Evolutionary conservation across 2,113 vertebrate species (phyloP).

Genomic region (Oncorhynchus mykiss): DNA sequence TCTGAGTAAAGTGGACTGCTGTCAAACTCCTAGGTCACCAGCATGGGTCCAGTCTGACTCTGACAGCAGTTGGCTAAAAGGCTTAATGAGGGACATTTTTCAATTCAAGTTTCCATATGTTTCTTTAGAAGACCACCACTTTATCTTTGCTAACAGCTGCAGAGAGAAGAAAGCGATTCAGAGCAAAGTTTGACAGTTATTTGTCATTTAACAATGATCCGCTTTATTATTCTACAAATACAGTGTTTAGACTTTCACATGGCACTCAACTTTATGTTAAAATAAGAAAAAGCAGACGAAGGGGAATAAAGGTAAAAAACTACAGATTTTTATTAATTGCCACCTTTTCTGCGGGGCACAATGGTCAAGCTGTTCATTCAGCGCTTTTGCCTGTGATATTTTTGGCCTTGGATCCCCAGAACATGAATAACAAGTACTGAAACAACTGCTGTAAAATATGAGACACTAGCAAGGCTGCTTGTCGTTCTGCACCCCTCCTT

Average conservation of each 20-base stretch:
- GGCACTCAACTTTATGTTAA: too few relatives aligned
- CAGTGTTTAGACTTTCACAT: neutral
- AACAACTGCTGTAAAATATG: neutral
- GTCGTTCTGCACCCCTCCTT: slow-evolving; percentile 1
- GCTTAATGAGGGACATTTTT: slow-evolving; percentile 63
- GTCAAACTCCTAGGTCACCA: slow-evolving; percentile 57
- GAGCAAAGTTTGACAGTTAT: neutral
- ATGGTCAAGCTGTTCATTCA: slow-evolving; percentile 37
- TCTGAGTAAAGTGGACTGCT: slow-evolving; percentile 28
- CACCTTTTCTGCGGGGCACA: slow-evolving; percentile 33
- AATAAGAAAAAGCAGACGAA: neutral
- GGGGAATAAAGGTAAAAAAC: neutral
- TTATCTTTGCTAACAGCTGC: neutral
- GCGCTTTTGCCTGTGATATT: slow-evolving; percentile 28
- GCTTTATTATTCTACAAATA: neutral
- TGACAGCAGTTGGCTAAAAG: slow-evolving; percentile 66
- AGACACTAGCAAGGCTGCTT: neutral
- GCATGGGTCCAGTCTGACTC: slow-evolving; percentile 36
- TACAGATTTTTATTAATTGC: slow-evolving; percentile 47
- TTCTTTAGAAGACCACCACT: neutral
- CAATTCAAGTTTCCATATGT: slow-evolving; percentile 55
- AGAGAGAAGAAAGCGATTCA: neutral
- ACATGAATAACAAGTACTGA: neutral
- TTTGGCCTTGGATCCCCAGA: slow-evolving; percentile 24
- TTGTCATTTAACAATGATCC: neutral